Evolutionary conservation across 2,888 invertebrate genomes (phyloP), one percentile per base, ranked within the genome.

Genomic region (Choristoneura rosaceana): DNA sequence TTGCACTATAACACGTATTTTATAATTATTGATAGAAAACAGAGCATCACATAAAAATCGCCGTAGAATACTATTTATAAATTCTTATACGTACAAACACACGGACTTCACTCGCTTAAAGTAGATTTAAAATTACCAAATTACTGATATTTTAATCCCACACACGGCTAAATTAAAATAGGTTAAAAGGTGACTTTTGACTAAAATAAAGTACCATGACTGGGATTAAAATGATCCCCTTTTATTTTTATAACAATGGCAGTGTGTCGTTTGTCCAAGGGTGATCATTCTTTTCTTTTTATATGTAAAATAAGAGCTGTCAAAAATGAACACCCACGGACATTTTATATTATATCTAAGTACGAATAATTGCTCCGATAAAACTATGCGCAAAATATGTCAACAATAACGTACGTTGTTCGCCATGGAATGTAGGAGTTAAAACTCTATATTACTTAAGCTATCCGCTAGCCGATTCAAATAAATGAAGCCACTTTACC

Each of bases 321-420:
- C 68, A 82, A 85, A 87, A 87, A 89, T 90, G 85, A 82, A 81
- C 88, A 88, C 86, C 90, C 76, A 78, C 82, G 85, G 84, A 84
- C 25, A 14, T 45, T 69, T 69, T 17, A 78, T 38, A 38, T 38
- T 38, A 38, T 38, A 5, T 80, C 86, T 90, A 91, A 91, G 89
- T 92, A 92, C 90, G 85, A 91, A 87, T 91, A 91, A 91, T 92
- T 92, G 90, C 88, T 91, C 88, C 87, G 77, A 84, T 87, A 87
- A 80, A 76, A 80, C 79, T 83, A 81, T 79, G 78, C 78, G 80
- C 83, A 82, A 77, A 82, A 79, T 81, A 85, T 80, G 78, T 81
- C 82, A 84, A 85, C 82, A 87, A 78, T 82, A 81, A 78, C 71
- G 78, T 66, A 47, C 59, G 61, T 60, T 69, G 71, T 77, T 78